phyloP scores from a whole-genome alignment of 2,888 invertebrate species.

The Chrysolina oricalcia region DNA sequence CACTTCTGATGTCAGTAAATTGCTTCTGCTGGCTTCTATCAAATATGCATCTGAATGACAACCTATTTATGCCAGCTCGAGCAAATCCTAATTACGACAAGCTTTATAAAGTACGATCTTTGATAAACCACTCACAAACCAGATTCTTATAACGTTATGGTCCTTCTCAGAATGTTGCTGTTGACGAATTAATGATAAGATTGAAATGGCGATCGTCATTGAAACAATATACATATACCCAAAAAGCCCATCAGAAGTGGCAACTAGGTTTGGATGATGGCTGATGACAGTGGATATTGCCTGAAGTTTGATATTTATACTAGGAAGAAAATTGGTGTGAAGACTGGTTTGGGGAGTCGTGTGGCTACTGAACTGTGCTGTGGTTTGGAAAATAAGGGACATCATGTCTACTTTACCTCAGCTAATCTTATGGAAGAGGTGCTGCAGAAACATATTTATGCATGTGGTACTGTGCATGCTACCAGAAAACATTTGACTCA shows the following conservation, averaged over 20 bases:
- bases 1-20: too few relatives aligned
- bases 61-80: constrained; percentile 47
- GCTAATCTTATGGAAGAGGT: too few relatives aligned
- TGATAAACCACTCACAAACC: constrained; percentile 47
- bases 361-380: too few relatives aligned
- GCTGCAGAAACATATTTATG: too few relatives aligned
- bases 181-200: neutral
- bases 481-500: too few relatives aligned
- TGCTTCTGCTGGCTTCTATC: too few relatives aligned
- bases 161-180: neutral
- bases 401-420: too few relatives aligned
- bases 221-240: too few relatives aligned
- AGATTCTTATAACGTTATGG: constrained; percentile 29
- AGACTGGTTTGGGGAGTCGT: constrained; percentile 35
- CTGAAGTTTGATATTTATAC: constrained; percentile 32
- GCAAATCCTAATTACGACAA: constrained; percentile 50
- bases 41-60: too few relatives aligned
- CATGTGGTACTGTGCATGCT: too few relatives aligned
- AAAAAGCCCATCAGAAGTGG: neutral
- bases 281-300: neutral
- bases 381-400: too few relatives aligned
- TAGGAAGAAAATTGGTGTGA: constrained; percentile 21
- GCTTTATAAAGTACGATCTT: constrained; percentile 56
- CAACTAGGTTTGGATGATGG: neutral
- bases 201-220: neutral